Base-by-base conservation (phyloP, 2,888 invertebrate genomes). In the Amphiduros pacificus region DNA sequence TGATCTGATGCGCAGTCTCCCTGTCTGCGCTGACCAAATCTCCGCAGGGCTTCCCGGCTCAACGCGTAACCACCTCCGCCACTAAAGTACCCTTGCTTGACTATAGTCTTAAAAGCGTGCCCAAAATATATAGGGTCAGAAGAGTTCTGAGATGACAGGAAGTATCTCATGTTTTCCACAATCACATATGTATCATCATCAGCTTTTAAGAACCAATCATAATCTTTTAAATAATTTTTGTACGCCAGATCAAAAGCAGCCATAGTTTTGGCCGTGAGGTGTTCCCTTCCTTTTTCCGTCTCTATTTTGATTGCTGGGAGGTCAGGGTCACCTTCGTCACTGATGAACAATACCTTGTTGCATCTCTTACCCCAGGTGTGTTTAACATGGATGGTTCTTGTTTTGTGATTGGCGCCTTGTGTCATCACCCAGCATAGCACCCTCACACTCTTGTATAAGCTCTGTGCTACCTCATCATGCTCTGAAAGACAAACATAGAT, bases 171-270 rank as follows among this genome's bases (percentile, higher is more conserved):
- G 82, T 99, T 99, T 83, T 99, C 98, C 54, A 99, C 87, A 48
- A 99, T 87, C 49, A 97, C 93, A 82, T 94, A 97, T 86, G 97
- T 97, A 77, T 98, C 97, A 81, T 97, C 97, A 75, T 98, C 97
- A n/a, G 97, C 97, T 83, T 98, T 98, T 74, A 96, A 85, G 81
- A 98, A 97, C 95, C 95, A 97, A 83, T 97, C 96, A 1, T 91
- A 92, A 61, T 94, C 88, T 72, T 94, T 87, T 58, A 89, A 84
- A 79, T 94, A 74, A 56, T 94, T 86, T 69, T 92, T 87, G 77
- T 93, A 92, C 28, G 92, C 88, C 77, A 94, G 93, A 73, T 89
- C 88, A 80, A 93, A 95, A 0, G 94, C 94, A 73, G 89, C 91
- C 84, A 95, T 96, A 0, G 97, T 98, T 85, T 98, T 98, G 2